Evolutionary conservation across 1,140 invertebrate genomes (phyloP), one percentile per base, ranked within the genome.

Genomic region (Bombus superbus): DNA sequence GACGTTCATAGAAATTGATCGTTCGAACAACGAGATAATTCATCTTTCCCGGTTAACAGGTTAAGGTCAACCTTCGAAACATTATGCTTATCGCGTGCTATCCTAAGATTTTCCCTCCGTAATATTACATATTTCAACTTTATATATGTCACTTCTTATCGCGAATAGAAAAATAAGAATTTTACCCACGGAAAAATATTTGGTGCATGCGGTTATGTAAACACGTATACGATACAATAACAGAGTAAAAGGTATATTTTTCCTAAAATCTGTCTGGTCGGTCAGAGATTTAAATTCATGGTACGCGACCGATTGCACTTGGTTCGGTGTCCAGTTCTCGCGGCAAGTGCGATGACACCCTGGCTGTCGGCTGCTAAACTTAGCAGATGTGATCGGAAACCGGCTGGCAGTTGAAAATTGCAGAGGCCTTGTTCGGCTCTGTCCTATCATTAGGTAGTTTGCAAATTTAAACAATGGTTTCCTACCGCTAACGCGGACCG

Each of bases 381-480:
- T 75, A 74, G 72, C 77, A 76, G 73, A 82, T 38, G 81, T 87
- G 88, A 92, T 93, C 89, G 91, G 92, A 92, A 93, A 93, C 91
- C 85, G 89, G 59, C 88, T 62, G 87, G 35, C 83, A 85, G 88
- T 90, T 93, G 91, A 90, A 93, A 93, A 94, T 93, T 93, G 89
- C 91, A 92, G 88, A 83, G 93, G 88, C 92, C 93, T 94, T 93
- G 93, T 93, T 91, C 91, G 86, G 91, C 88, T 90, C 89, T 91
- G 90, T 89, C 92, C 90, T 90, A 93, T 92, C 91, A 94, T 94
- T 94, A 94, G 92, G 93, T 94, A 93, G 92, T 94, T 94, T 94
- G 94, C 93, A 91, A 94, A 94, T 94, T 94, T 94, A 94, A 94
- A 93, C 94, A 94, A 93, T 92, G 89, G 92, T 94, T 93, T 94